phyloP scores from a whole-genome alignment of 2,113 vertebrate species.

The Hirundichthys speculiger region DNA sequence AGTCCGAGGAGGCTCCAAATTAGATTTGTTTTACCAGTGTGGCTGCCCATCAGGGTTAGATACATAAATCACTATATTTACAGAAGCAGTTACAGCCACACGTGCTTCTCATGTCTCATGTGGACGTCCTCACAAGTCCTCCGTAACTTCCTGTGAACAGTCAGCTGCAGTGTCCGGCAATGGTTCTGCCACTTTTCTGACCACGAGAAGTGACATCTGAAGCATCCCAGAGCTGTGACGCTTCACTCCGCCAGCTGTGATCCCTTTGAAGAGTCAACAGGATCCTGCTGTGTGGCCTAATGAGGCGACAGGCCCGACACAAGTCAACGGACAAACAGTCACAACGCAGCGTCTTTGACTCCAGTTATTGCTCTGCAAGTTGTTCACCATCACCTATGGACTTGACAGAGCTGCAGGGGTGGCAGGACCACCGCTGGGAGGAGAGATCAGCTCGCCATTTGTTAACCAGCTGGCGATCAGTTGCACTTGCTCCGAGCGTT shows the following conservation, averaged over 20 bases:
- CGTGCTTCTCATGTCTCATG: neutral
- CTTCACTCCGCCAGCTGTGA: slow-evolving; percentile 11
- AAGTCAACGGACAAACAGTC: slow-evolving; percentile 33
- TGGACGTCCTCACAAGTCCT: too few species aligned
- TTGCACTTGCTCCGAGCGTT: neutral
- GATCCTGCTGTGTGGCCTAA: slow-evolving; percentile 40
- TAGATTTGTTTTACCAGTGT: too few species aligned
- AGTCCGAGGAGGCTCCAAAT: too few species aligned
- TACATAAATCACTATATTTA: too few species aligned
- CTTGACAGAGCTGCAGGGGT: neutral
- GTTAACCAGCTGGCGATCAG: slow-evolving; percentile 26
- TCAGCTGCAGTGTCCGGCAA: slow-evolving; percentile 11
- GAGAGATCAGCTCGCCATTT: slow-evolving; percentile 12
- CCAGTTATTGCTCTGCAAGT: neutral
- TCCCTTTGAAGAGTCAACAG: slow-evolving; percentile 3
- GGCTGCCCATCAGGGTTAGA: too few species aligned
- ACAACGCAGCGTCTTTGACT: slow-evolving; percentile 28
- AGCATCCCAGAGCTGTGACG: slow-evolving; percentile 15
- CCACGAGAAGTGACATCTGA: slow-evolving; percentile 17
- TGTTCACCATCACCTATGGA: slow-evolving; percentile 2
- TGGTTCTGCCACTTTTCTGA: slow-evolving; percentile 39
- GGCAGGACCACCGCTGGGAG: neutral
- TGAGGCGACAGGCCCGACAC: slow-evolving; percentile 41
- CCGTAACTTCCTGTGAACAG: slow-evolving; percentile 19
- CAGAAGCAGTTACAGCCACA: too few species aligned